A percentile compares a stretch with the other conserved stretches of the same genome.
Conservation (phyloP, 1,140 invertebrate genomes). For the Venustaconcha ellipsiformis region DNA sequence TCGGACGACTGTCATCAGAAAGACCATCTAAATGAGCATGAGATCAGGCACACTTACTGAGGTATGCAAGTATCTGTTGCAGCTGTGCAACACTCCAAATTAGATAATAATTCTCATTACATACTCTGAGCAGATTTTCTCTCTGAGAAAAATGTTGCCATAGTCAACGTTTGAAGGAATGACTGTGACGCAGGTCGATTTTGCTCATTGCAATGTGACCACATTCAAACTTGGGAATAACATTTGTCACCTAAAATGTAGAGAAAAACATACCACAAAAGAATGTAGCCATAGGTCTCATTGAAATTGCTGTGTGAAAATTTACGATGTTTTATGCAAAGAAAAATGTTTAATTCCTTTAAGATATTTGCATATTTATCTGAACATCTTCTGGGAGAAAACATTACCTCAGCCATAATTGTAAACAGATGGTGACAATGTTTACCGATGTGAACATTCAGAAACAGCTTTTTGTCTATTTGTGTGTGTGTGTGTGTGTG, state of each 20-base stretch:
- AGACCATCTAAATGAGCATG: constrained; percentile 62
- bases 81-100: constrained; percentile 60
- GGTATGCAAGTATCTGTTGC: constrained; percentile 61
- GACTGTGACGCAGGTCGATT: constrained; percentile 65
- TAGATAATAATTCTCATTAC: constrained; percentile 68
- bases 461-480: constrained; percentile 27
- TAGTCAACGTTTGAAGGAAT: constrained; percentile 44
- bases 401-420: constrained; percentile 13
- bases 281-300: background rate
- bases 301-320: no score
- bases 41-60: constrained; percentile 57
- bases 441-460: constrained; percentile 36
- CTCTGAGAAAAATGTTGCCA: constrained; percentile 53
- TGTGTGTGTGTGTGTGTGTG: no score
- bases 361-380: no score
- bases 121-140: constrained; percentile 64
- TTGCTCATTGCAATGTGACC: no score
- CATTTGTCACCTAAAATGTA: background rate
- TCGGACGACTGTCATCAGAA: constrained; percentile 1
- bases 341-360: no score
- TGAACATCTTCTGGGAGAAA: background rate
- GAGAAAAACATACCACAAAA: background rate
- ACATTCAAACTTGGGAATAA: background rate
- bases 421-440: constrained; percentile 14
- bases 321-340: no score